Evolutionary conservation across 92 coral and sea anemone genomes (phyloP).

Genomic region (Palythoa grandiflora): DNA sequence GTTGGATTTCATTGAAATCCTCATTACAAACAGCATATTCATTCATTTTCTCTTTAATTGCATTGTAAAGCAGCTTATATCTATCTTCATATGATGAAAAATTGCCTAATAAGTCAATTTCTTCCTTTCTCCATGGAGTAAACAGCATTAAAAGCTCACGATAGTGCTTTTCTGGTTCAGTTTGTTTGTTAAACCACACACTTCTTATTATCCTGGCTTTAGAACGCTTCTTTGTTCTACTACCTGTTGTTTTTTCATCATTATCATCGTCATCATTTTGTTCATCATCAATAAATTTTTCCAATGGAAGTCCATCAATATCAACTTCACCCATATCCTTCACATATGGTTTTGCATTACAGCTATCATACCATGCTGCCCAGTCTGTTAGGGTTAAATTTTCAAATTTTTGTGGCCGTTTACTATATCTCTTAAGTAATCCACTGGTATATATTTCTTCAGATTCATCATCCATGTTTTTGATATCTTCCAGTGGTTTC

Average conservation of each 20-base stretch:
- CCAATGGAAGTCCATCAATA: neutral
- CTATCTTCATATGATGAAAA: neutral
- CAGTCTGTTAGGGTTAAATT: neutral
- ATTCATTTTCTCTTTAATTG: neutral
- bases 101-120: neutral
- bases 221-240: neutral
- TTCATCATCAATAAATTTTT: too few relatives aligned
- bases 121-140: neutral
- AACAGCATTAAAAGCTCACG: too few relatives aligned
- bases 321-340: neutral
- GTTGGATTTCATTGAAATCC: too few relatives aligned
- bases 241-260: neutral
- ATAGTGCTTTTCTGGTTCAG: neutral
- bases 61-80: neutral
- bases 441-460: neutral
- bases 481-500: neutral
- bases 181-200: too few relatives aligned
- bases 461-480: neutral
- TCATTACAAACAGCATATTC: neutral
- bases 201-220: too few relatives aligned
- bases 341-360: neutral
- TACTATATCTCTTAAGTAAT: neutral
- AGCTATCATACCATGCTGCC: slow-evolving; percentile 2
- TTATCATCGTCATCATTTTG: neutral
- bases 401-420: neutral